Evolutionary conservation across 2,888 invertebrate genomes (phyloP), one percentile per base, ranked within the genome.

Genomic region (Fragum sueziense): DNA sequence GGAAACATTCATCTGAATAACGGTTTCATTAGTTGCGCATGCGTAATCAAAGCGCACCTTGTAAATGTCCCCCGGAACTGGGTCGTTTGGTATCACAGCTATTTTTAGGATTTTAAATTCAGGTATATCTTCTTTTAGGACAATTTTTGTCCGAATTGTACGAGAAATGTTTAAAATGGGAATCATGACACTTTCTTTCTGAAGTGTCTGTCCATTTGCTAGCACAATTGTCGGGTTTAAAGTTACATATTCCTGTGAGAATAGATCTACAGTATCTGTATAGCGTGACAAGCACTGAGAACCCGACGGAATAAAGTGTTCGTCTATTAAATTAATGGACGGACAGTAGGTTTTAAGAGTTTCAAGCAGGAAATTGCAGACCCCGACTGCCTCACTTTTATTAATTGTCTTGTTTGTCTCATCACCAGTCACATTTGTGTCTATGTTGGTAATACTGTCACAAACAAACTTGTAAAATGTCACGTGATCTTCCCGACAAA

Each of bases 21-120:
- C 69, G 33, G 82, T 82, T 20, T 47, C 3, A 33, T 79, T 77
- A 4, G 82, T 82, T 37, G 82, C 82, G 33, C 82, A 82, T 37
- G 69, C 70, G 65, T 82, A 82, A 17, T 82, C 82, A 22, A 82
- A 47, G 4, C 67, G 51, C 9, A 82, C 82, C 65, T 82, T 79
- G 51, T 82, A 82, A 51, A 82, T 65, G 67, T 82, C 82, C n/a
- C 67, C 59, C 11, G 82, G 79, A 20, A 75, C 74, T 7, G 82
- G 82, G 57, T 82, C 82, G 25, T 54, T 71, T 1, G 82, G 82
- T 27, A 74, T 79, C 2, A 82, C 77, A 6, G 79, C 34, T 2
- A 82, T 52, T 29, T 74, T 62, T 6, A 62, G 52, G 4, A 82
- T 74, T 72, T 77, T 82, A 31, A 82, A 79, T 11, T 69, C 72